These are phyloP conservation scores for Pithys albifrons DNA, from an alignment of 2,113 vertebrate genomes.

Conservation along the genomic window DNA sequence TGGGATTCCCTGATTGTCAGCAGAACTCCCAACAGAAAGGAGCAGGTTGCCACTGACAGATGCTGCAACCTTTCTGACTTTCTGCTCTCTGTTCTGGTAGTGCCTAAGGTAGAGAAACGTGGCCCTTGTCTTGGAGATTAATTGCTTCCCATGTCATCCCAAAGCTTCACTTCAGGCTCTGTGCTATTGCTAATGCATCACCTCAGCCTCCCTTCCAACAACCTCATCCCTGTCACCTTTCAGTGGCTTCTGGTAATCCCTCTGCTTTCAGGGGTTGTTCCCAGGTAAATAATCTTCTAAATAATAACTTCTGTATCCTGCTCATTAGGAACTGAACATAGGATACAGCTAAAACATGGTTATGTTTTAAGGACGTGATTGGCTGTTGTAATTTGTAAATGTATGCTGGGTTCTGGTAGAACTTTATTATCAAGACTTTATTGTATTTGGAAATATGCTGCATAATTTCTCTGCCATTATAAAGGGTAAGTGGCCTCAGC, in stretches of 20 bases:
- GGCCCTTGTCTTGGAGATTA: neutral
- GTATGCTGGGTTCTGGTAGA: neutral
- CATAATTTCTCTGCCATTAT: neutral
- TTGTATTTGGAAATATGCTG: constrained; percentile 7
- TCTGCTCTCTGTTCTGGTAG: neutral
- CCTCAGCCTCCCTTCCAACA: neutral
- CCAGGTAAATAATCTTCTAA: neutral
- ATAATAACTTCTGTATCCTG: neutral
- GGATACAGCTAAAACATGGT: neutral
- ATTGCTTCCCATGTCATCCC: neutral
- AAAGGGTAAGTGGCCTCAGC: constrained; percentile 15
- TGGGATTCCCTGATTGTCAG: neutral
- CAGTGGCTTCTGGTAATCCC: neutral
- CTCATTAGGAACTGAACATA: neutral
- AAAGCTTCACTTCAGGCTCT: neutral
- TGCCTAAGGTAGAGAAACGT: neutral
- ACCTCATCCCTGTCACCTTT: neutral
- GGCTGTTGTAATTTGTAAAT: constrained; percentile 11
- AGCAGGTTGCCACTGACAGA: neutral
- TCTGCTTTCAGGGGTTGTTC: neutral
- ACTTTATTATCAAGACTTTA: constrained; percentile 27
- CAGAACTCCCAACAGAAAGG: neutral
- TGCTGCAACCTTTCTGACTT: neutral
- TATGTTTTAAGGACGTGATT: neutral
- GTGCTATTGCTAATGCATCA: neutral